Conservation (phyloP, 1,140 invertebrate species). For the Zaprionus kolodkinae region DNA sequence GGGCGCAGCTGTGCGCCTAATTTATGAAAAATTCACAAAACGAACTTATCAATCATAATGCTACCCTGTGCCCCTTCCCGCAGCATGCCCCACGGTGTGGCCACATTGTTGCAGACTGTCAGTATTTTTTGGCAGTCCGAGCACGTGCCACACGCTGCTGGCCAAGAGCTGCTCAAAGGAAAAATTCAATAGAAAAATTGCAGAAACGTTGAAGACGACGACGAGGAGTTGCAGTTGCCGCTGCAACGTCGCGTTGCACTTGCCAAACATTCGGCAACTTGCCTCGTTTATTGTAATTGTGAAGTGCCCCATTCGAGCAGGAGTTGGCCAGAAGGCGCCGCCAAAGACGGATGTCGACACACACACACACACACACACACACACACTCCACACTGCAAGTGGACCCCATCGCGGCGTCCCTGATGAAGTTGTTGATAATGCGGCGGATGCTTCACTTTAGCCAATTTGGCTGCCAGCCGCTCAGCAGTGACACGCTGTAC, state of each 20-base stretch:
- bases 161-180: constrained; percentile 47
- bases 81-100: constrained; percentile 26
- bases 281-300: constrained; percentile 57
- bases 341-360: neutral
- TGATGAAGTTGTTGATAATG: constrained; percentile 81
- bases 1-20: constrained; percentile 70
- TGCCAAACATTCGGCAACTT: constrained; percentile 73
- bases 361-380: constrained; percentile 4
- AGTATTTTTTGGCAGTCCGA: constrained; percentile 55
- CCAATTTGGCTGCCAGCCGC: constrained; percentile 79
- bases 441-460: constrained; percentile 76
- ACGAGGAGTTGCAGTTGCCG: constrained; percentile 41
- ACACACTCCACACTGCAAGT: constrained; percentile 5
- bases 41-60: constrained; percentile 82
- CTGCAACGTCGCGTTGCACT: constrained; percentile 42
- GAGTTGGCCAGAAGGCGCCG: constrained; percentile 8
- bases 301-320: constrained; percentile 1
- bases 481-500: constrained; percentile 78
- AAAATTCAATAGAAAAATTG: constrained; percentile 78
- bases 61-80: constrained; percentile 28
- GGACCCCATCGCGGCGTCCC: constrained; percentile 27
- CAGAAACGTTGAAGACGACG: constrained; percentile 52
- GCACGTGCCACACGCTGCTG: constrained; percentile 70
- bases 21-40: constrained; percentile 82
- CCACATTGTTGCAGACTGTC: constrained; percentile 61